phyloP scores from a whole-genome alignment of 2,888 invertebrate genomes.

The Eudemis profundana region DNA sequence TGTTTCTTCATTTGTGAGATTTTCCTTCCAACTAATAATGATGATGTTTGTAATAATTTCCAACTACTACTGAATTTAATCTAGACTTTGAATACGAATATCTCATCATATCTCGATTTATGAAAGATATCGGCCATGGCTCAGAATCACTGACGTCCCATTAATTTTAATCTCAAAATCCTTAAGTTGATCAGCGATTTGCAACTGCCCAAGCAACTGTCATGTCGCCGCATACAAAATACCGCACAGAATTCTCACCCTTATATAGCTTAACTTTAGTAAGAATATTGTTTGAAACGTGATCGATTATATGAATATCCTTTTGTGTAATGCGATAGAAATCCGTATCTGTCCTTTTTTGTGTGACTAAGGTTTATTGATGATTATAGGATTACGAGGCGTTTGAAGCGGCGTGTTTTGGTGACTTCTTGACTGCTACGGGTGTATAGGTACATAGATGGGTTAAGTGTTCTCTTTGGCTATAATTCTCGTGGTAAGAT shows the following conservation, averaged over 20 bases:
- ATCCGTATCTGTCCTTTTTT: slow-evolving; percentile 62
- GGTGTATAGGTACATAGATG: background rate
- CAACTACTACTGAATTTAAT: no score
- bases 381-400: slow-evolving; percentile 77
- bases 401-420: slow-evolving; percentile 54
- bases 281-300: slow-evolving; percentile 9
- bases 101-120: slow-evolving; percentile 1
- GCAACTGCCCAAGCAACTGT: slow-evolving; percentile 53
- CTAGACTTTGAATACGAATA: background rate
- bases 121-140: slow-evolving; percentile 47
- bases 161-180: slow-evolving; percentile 75
- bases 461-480: no score
- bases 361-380: slow-evolving; percentile 77
- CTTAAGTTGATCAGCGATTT: slow-evolving; percentile 64
- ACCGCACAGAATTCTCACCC: slow-evolving; percentile 57
- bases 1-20: no score
- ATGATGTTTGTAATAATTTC: no score
- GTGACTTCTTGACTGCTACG: slow-evolving; percentile 18
- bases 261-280: slow-evolving; percentile 39
- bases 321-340: slow-evolving; percentile 59
- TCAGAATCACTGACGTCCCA: slow-evolving; percentile 70
- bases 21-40: no score
- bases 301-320: slow-evolving; percentile 28
- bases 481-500: no score
- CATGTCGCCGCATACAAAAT: slow-evolving; percentile 9